Percentiles rank a stretch among this genome's conserved stretches.
These are phyloP conservation scores for Danio kyathit DNA, from an alignment of 2,797 vertebrate genomes.

Conservation along the genomic window DNA sequence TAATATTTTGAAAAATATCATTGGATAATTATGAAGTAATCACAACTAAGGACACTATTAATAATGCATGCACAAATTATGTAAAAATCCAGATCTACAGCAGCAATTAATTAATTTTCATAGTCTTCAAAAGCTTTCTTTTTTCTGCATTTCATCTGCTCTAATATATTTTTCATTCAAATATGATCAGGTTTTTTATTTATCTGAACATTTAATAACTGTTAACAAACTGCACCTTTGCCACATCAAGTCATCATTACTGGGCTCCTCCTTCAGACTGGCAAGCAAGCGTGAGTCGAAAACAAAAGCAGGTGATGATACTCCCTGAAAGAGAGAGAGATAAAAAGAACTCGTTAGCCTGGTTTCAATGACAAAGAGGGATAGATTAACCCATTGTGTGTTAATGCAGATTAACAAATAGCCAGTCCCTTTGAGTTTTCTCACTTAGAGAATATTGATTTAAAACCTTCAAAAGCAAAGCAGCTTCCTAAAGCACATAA, in stretches of 20 bases:
- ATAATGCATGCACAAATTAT: neutral
- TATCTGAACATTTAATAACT: neutral
- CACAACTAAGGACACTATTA: neutral
- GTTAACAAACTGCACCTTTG: slow-evolving; percentile 52
- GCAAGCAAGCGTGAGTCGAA: slow-evolving; percentile 54
- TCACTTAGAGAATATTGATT: slow-evolving; percentile 51
- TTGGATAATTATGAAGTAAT: neutral
- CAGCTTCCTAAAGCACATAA: slow-evolving; percentile 40
- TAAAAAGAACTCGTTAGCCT: slow-evolving; percentile 29
- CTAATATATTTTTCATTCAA: neutral
- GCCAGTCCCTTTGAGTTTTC: slow-evolving; percentile 22
- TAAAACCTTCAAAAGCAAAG: slow-evolving; percentile 29
- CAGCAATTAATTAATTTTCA: neutral
- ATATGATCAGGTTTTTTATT: neutral
- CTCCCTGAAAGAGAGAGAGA: slow-evolving; percentile 45
- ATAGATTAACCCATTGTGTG: slow-evolving; percentile 29
- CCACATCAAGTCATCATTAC: slow-evolving; percentile 55
- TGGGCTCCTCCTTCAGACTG: slow-evolving; percentile 56
- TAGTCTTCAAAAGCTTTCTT: neutral
- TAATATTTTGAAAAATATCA: too few relatives aligned
- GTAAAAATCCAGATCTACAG: neutral
- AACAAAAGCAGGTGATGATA: slow-evolving; percentile 38
- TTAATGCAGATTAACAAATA: slow-evolving; percentile 25
- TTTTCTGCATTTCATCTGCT: neutral
- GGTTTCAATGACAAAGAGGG: slow-evolving; percentile 2